Conservation (phyloP, 2,888 invertebrate genomes). For the Operophtera brumata region DNA sequence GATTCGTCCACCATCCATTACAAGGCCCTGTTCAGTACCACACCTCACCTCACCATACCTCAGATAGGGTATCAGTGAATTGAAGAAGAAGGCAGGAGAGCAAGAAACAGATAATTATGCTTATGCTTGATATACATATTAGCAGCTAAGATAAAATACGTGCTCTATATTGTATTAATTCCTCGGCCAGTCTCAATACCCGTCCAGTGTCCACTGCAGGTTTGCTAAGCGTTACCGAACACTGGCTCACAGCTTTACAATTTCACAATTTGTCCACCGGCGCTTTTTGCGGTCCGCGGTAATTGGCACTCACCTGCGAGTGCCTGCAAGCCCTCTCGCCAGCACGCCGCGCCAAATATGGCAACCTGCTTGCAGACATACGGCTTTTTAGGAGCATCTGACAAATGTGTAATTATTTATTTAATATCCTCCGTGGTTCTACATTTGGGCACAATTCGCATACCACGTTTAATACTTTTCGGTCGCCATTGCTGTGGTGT, state of each 20-base stretch:
- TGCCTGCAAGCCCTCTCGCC: conserved; percentile 41
- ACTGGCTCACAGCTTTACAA: conserved; percentile 52
- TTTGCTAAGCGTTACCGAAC: conserved; percentile 31
- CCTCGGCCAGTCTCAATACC: not conserved
- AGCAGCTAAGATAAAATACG: not conserved
- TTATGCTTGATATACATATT: too few relatives aligned
- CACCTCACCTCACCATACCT: too few relatives aligned
- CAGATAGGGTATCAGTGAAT: too few relatives aligned
- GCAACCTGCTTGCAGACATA: conserved; percentile 60
- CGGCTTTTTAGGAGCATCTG: conserved; percentile 76
- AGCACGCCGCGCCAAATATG: conserved; percentile 66
- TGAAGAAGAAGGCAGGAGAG: too few relatives aligned
- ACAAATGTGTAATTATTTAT: conserved; percentile 81
- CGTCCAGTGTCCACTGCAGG: too few relatives aligned
- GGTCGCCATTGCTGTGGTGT: conserved; percentile 53
- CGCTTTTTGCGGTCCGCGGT: conserved; percentile 70
- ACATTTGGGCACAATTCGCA: conserved; percentile 75
- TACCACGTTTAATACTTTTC: conserved; percentile 62
- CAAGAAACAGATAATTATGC: too few relatives aligned
- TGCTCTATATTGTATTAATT: not conserved
- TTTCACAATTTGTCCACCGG: conserved; percentile 78
- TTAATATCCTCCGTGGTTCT: conserved; percentile 68
- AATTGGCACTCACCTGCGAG: conserved; percentile 76
- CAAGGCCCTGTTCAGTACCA: too few relatives aligned
- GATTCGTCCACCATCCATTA: too few relatives aligned